Evolutionary conservation across 2,113 vertebrate genomes (phyloP), one percentile per base, ranked within the genome.

Genomic region (Platanista minor): DNA sequence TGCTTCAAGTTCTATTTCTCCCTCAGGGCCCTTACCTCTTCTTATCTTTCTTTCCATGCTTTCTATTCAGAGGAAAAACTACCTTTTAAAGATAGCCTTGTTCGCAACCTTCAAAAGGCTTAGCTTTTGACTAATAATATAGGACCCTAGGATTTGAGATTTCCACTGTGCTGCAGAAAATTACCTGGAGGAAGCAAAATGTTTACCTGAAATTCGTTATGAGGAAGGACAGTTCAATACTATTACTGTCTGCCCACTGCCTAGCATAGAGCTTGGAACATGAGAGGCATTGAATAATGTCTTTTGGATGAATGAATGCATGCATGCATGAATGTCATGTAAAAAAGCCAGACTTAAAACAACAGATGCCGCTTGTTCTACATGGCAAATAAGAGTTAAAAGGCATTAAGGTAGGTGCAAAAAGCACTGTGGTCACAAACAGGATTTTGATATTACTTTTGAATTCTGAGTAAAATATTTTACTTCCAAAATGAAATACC

Each of bases 401-500:
- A 87, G 39, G 46, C 71, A 57, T 83, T 94, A 62, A 78, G 43
- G 21, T 89, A 74, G 52, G 59, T 90, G 78, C 49, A 93, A 86
- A 97, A 95, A 49, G 93, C 86, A 98, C 84, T 94, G 90, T 94
- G 57, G 83, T 43, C 41, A 96, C 31, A 75, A 54, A 67, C 27
- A 94, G 57, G 69, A 49, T 87, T 91, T 52, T 90, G 83, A 43
- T 66, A 83, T 64, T 88, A 81, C 84, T 90, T 97, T 96, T 90
- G 75, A 96, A 85, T 96, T 87, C 85, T 59, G 71, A n/a, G 41
- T 96, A 91, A 88, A 91, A 82, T 96, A 93, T 97, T 98, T 96
- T 94, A 96, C 78, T 97, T 96, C 71, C 89, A 92, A 92, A 96
- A 96, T 92, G 97, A 96, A 97, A 94, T 97, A 96, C 94, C 59